These are phyloP conservation scores for Pedionomus torquatus DNA, from an alignment of 2,113 vertebrate species.

Conservation along the genomic window DNA sequence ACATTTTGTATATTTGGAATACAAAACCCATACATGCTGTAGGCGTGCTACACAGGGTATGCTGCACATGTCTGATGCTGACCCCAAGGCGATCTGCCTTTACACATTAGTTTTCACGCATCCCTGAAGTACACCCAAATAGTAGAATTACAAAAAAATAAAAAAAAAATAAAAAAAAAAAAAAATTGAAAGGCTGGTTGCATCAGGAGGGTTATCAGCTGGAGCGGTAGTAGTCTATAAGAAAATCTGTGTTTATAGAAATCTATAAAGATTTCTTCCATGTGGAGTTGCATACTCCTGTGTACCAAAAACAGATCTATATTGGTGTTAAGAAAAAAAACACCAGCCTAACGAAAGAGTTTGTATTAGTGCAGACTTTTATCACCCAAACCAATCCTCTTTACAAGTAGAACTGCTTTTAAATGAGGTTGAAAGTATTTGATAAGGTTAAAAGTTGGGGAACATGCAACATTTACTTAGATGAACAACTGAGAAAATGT, in stretches of 20 bases:
- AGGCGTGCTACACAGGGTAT: neutral
- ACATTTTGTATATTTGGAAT: neutral
- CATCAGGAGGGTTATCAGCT: neutral
- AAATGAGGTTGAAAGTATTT: neutral
- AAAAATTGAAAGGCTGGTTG: neutral
- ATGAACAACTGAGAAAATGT: neutral
- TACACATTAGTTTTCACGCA: neutral
- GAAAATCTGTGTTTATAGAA: neutral
- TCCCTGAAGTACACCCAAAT: neutral
- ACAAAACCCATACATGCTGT: neutral
- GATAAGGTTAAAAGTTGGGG: neutral
- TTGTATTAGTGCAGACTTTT: neutral
- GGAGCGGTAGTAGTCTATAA: neutral
- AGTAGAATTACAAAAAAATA: neutral
- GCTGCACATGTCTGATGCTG: neutral
- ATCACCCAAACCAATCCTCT: neutral
- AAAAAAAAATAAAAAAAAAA: too few relatives aligned
- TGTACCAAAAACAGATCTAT: neutral
- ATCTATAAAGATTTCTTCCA: neutral
- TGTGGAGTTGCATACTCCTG: neutral
- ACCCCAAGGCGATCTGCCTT: neutral
- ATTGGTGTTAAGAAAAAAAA: neutral
- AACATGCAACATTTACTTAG: neutral
- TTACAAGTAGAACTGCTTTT: neutral
- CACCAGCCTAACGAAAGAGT: neutral